Conservation (phyloP, 2,113 vertebrate genomes). For the Dolichallabes microphthalmus region DNA sequence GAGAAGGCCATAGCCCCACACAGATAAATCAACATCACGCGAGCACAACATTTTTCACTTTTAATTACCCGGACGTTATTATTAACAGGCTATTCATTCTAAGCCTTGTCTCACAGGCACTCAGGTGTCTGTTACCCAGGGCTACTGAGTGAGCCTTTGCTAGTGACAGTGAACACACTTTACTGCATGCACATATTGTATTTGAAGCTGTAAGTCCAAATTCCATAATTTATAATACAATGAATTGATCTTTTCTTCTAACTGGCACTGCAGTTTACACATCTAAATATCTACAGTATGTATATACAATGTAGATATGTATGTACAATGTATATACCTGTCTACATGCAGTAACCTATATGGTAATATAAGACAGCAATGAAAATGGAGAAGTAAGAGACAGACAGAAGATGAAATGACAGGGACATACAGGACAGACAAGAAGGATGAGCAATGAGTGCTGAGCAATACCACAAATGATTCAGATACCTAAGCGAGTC, state of each 20-base stretch:
- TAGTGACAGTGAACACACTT: conserved; percentile 37
- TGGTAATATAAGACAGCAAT: background rate
- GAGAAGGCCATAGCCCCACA: conserved; percentile 68
- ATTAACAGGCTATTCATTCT: conserved; percentile 80
- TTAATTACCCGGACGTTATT: conserved; percentile 92
- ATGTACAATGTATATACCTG: too few relatives aligned
- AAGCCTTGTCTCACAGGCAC: conserved; percentile 48
- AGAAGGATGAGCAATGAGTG: conserved; percentile 15
- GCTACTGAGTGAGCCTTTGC: conserved; percentile 42
- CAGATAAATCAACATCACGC: conserved; percentile 87
- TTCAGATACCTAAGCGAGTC: conserved; percentile 13
- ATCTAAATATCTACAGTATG: background rate
- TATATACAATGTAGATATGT: background rate
- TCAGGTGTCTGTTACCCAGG: conserved; percentile 54
- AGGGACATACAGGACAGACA: background rate
- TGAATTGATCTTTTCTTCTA: background rate
- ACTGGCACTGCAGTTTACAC: background rate
- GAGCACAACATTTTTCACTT: conserved; percentile 87
- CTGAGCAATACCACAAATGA: conserved; percentile 28
- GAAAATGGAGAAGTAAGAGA: background rate
- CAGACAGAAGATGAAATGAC: conserved; percentile 4
- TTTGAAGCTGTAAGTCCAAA: background rate
- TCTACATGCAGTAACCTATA: background rate
- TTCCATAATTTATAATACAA: background rate
- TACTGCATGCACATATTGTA: conserved; percentile 13